These are phyloP conservation scores for Serripes groenlandicus DNA, from an alignment of 2,888 invertebrate genomes.

Conservation along the genomic window DNA sequence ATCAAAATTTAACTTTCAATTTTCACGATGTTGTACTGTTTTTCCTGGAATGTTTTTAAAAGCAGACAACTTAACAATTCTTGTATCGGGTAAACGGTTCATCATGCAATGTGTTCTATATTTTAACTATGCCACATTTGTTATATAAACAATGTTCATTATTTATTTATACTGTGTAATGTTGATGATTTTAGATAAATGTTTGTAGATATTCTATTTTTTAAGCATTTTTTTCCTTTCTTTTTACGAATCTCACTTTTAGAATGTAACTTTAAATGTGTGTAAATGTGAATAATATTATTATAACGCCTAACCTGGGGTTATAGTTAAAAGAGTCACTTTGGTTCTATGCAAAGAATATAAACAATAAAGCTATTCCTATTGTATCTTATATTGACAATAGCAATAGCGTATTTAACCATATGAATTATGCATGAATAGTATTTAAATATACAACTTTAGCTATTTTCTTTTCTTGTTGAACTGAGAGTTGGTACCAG, in stretches of 20 bases:
- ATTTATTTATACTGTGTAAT: slow-evolving; percentile 17
- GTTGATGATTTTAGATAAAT: slow-evolving; percentile 7
- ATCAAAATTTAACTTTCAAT: too few species aligned
- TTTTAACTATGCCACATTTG: too few species aligned
- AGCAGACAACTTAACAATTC: too few species aligned
- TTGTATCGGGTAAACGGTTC: too few species aligned
- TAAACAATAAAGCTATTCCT: not conserved
- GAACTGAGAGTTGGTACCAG: too few species aligned
- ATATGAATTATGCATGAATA: slow-evolving; percentile 15
- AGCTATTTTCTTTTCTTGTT: not conserved
- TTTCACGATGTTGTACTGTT: not conserved
- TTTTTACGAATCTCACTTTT: not conserved
- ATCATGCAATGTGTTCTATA: too few species aligned
- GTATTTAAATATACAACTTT: slow-evolving; percentile 5
- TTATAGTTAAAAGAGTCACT: slow-evolving; percentile 46
- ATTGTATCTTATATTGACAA: not conserved
- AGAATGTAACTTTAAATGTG: not conserved
- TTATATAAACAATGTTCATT: too few species aligned
- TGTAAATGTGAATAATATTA: not conserved
- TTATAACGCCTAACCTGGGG: not conserved
- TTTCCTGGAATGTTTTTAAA: not conserved
- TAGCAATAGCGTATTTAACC: slow-evolving; percentile 18
- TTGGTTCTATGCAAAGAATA: slow-evolving; percentile 68
- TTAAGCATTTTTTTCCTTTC: slow-evolving; percentile 1
- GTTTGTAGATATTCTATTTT: slow-evolving; percentile 19